Conservation (phyloP, 2,888 invertebrate genomes). For the Steinernema carpocapsae region DNA sequence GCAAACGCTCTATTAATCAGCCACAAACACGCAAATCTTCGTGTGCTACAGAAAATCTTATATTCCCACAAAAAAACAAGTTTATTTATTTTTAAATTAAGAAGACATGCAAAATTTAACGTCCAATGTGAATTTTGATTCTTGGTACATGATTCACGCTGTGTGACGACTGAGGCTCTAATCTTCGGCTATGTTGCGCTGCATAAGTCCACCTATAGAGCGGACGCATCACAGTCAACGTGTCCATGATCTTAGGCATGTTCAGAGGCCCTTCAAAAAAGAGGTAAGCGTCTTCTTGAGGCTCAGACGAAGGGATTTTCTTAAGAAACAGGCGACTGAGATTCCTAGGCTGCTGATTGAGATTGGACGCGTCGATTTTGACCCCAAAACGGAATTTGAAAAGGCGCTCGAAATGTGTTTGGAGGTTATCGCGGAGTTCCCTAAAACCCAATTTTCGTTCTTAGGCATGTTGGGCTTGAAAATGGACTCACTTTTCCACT, state of each 20-base stretch:
- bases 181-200: not conserved
- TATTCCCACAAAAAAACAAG: too few relatives aligned
- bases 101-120: not conserved
- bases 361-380: not conserved
- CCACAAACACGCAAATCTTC: too few relatives aligned
- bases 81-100: not conserved
- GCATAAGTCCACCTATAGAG: not conserved
- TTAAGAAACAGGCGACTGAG: too few relatives aligned
- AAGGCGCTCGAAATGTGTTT: not conserved
- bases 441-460: not conserved
- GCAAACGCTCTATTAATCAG: too few relatives aligned
- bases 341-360: not conserved
- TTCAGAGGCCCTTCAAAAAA: not conserved
- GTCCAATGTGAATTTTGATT: not conserved
- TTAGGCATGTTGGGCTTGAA: not conserved
- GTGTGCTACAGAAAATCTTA: too few relatives aligned
- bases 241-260: not conserved
- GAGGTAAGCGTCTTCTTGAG: too few relatives aligned
- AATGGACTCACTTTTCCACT: not conserved
- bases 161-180: not conserved
- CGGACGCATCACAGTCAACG: not conserved
- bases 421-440: not conserved
- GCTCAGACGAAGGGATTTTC: too few relatives aligned
- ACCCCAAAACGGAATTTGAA: not conserved
- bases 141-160: not conserved